Base-by-base conservation (phyloP, 2,797 vertebrate species). In the Streptopelia turtur region DNA sequence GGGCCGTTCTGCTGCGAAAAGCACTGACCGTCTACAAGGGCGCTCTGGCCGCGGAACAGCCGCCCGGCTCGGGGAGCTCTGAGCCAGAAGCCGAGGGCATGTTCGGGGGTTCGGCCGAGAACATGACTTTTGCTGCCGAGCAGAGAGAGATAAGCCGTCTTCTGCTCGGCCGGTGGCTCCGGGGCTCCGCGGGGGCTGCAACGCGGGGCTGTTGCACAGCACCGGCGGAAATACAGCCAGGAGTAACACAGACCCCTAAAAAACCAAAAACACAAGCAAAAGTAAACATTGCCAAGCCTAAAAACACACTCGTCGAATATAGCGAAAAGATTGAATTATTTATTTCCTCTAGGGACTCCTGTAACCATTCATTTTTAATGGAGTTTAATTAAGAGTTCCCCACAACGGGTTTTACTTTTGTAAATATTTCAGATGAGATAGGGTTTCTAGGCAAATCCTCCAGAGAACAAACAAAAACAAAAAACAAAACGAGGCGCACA, bases 311-410 rank as follows among this genome's bases (percentile, higher is more conserved):
- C 45, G 11, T 31, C 65, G 57, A 92, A 65, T 37, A 27, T 22
- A 10, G 6, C 16, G 33, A 74, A 80, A 69, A 43, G 27, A n/a
- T 4, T 86, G 56, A 95, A 96, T 87, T 84, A 94, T 95, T 94
- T 76, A 89, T 94, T 94, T 90, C n/a, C 87, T 89, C 66, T 22
- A 50, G 76, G 86, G 82, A 87, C 37, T 89, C 87, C 85, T 66
- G 89, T 82, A 83, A 93, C 74, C 76, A 94, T 95, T 92, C 52
- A 92, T 94, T 94, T 97, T 96, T 95, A 96, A 96, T 94, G 63
- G 57, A 35, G 55, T 37, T 70, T 89, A 95, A 87, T 77, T 77
- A 92, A 86, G 79, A 89, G 95, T 93, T 94, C 76, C 75, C 93
- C 77, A 52, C 21, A 49, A 80, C 56, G 83, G 66, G 64, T 90